A percentile compares a stretch with the other conserved stretches of the same genome.
Conservation (phyloP, 2,888 invertebrate species). For the Euproctis similis region DNA sequence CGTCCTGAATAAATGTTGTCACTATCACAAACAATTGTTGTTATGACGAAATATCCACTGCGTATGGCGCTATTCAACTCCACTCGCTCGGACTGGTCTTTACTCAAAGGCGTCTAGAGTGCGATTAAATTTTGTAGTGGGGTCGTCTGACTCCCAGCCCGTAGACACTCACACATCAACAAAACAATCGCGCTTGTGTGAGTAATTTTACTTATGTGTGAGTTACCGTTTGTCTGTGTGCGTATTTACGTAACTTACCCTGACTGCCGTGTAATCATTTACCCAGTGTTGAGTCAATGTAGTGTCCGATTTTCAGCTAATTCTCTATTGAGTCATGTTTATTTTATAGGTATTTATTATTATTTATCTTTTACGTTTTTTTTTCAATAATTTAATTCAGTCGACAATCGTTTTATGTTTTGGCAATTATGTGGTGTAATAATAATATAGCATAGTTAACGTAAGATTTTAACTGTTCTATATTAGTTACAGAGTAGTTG, state of each 20-base stretch:
- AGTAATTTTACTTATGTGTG: constrained; percentile 31
- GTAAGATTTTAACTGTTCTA: constrained; percentile 13
- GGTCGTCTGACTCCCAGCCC: constrained; percentile 62
- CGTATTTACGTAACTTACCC: constrained; percentile 66
- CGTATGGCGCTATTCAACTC: constrained; percentile 48
- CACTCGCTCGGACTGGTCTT: constrained; percentile 50
- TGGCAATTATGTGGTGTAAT: constrained; percentile 38
- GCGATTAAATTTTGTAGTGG: constrained; percentile 71
- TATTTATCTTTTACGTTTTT: constrained; percentile 31
- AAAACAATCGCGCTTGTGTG: constrained; percentile 15
- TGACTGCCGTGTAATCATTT: constrained; percentile 59
- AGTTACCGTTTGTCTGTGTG: constrained; percentile 35
- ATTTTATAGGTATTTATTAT: no score
- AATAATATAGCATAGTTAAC: constrained; percentile 14
- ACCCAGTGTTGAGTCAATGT: constrained; percentile 62
- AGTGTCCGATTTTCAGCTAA: constrained; percentile 64
- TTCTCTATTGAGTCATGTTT: constrained; percentile 68
- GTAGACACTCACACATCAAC: constrained; percentile 46
- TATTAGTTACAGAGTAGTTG: constrained; percentile 13
- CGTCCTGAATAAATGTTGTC: constrained; percentile 54
- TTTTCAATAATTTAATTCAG: constrained; percentile 34
- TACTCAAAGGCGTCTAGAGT: constrained; percentile 49
- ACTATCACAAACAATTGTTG: constrained; percentile 70
- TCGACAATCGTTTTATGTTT: constrained; percentile 39
- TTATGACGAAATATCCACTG: constrained; percentile 71